Evolutionary conservation across 2,113 vertebrate species (phyloP).

Genomic region (Aleadryas rufinucha): DNA sequence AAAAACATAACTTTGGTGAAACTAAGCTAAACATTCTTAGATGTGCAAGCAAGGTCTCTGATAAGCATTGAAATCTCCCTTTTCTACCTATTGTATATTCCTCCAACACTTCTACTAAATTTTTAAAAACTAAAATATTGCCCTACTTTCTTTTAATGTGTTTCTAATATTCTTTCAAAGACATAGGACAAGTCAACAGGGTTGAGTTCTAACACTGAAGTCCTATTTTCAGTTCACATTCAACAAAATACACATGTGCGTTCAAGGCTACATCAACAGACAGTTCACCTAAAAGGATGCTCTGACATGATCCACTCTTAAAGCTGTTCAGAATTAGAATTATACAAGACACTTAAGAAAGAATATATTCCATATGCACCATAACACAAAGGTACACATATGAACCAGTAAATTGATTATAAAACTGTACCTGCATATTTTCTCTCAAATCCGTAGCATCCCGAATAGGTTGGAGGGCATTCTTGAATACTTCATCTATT

Average conservation of each 20-base stretch:
- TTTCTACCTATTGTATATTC: neutral
- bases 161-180: neutral
- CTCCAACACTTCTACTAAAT: neutral
- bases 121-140: neutral
- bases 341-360: neutral
- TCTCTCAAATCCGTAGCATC: constrained; percentile 96
- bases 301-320: neutral
- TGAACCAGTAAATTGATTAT: neutral
- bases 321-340: neutral
- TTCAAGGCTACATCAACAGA: neutral
- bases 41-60: neutral
- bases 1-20: neutral
- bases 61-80: neutral
- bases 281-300: neutral
- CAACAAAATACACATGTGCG: neutral
- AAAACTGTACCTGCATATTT: constrained; percentile 91
- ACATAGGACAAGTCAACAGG: neutral
- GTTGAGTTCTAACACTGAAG: neutral
- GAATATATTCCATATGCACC: neutral
- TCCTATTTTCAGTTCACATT: neutral
- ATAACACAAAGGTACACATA: neutral
- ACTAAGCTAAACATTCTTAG: neutral
- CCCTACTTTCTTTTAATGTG: neutral
- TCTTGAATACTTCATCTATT: constrained; percentile 95
- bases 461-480: constrained; percentile 85